A percentile compares a stretch with the other conserved stretches of the same genome.
Evolutionary conservation across 2,888 invertebrate genomes (phyloP).

Genomic region (Ornithoptera priamus): DNA sequence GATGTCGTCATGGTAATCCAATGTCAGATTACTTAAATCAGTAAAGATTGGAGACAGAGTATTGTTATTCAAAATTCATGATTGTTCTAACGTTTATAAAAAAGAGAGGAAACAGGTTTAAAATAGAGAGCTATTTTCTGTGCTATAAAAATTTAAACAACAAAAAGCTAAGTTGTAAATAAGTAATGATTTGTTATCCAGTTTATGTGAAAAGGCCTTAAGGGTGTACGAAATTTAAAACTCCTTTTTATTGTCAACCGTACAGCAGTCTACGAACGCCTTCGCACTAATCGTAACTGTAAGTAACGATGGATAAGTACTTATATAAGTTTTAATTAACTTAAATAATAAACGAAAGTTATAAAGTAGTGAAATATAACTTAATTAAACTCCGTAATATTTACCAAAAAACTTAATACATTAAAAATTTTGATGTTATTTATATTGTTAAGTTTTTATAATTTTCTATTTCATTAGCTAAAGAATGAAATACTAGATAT

Average conservation of each 20-base stretch:
- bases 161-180: neutral
- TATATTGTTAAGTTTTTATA: too few species aligned
- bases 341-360: conserved; percentile 7
- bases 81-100: too few species aligned
- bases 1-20: too few species aligned
- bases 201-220: conserved; percentile 4
- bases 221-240: conserved; percentile 17
- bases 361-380: neutral
- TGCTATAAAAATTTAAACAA: neutral
- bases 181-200: neutral
- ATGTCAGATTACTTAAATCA: too few species aligned
- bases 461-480: too few species aligned
- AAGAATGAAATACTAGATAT: too few species aligned
- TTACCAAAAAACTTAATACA: too few species aligned
- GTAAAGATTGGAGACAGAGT: too few species aligned
- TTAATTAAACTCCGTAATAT: neutral
- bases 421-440: too few species aligned
- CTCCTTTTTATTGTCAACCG: conserved; percentile 23
- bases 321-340: neutral
- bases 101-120: too few species aligned
- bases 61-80: too few species aligned
- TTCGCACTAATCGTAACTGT: conserved; percentile 11
- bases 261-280: conserved; percentile 14
- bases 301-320: conserved; percentile 16
- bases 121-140: too few species aligned